phyloP scores from a whole-genome alignment of 2,113 vertebrate species.

The Hemibagrus wyckioides region DNA sequence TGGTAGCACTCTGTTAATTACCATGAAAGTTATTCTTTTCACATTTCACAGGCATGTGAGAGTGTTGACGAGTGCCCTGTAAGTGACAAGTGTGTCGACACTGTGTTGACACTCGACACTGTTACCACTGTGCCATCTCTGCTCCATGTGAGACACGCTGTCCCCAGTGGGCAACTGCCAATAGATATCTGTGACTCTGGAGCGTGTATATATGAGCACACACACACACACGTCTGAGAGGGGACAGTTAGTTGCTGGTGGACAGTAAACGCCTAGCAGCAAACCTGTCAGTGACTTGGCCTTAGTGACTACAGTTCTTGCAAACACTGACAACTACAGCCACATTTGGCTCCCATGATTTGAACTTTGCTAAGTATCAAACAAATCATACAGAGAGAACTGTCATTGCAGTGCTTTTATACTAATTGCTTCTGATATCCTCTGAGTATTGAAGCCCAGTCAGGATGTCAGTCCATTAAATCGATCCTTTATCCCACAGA shows the following conservation, averaged over 20 bases:
- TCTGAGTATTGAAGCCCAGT: constrained; percentile 37
- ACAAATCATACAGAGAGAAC: constrained; percentile 35
- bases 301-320: constrained; percentile 35
- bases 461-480: constrained; percentile 46
- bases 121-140: constrained; percentile 57
- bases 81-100: constrained; percentile 78
- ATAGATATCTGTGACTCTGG: constrained; percentile 60
- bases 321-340: constrained; percentile 37
- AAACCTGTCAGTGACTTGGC: constrained; percentile 38
- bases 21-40: constrained; percentile 59
- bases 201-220: constrained; percentile 25
- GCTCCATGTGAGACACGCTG: constrained; percentile 45
- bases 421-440: constrained; percentile 38
- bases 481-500: constrained; percentile 64
- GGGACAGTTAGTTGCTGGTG: constrained; percentile 38
- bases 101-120: constrained; percentile 71
- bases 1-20: constrained; percentile 57
- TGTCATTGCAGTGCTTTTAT: constrained; percentile 42
- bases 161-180: constrained; percentile 69
- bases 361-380: constrained; percentile 49
- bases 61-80: constrained; percentile 71
- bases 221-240: constrained; percentile 24
- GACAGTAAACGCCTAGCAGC: constrained; percentile 34
- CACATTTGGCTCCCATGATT: constrained; percentile 35
- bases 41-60: constrained; percentile 51